Conservation (phyloP, 1,140 invertebrate genomes). For the Dendrolimus kikuchii region DNA sequence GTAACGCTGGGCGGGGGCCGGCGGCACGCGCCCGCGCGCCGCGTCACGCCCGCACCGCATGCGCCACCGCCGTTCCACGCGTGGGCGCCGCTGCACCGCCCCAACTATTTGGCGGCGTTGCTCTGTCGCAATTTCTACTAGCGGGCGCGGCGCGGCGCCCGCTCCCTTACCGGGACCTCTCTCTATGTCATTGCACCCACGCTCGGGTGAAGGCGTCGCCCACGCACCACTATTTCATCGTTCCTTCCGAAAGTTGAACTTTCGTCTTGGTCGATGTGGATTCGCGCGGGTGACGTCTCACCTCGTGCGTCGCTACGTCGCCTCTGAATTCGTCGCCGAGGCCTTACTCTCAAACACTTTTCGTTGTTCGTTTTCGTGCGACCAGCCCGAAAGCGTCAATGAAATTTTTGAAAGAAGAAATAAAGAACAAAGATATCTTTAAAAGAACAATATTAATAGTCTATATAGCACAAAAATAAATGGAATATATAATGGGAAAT, state of each 20-base stretch:
- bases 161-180: conserved; percentile 10
- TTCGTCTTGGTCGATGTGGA: conserved; percentile 8
- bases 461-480: no score
- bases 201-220: neutral
- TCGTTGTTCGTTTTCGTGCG: no score
- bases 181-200: neutral
- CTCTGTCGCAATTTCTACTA: conserved; percentile 61
- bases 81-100: conserved; percentile 24
- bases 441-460: no score
- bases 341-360: no score
- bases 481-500: no score
- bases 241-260: conserved; percentile 13
- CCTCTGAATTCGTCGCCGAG: no score
- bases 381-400: no score
- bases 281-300: neutral
- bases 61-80: conserved; percentile 8
- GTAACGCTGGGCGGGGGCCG: conserved; percentile 38
- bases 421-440: no score
- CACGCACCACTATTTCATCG: neutral
- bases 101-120: conserved; percentile 58
- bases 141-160: conserved; percentile 4
- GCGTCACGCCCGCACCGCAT: conserved; percentile 12
- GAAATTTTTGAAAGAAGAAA: no score
- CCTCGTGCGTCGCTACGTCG: neutral
- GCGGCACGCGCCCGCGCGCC: conserved; percentile 18